Conservation (phyloP, 2,113 vertebrate species). For the Rhodinocichla rosea region DNA sequence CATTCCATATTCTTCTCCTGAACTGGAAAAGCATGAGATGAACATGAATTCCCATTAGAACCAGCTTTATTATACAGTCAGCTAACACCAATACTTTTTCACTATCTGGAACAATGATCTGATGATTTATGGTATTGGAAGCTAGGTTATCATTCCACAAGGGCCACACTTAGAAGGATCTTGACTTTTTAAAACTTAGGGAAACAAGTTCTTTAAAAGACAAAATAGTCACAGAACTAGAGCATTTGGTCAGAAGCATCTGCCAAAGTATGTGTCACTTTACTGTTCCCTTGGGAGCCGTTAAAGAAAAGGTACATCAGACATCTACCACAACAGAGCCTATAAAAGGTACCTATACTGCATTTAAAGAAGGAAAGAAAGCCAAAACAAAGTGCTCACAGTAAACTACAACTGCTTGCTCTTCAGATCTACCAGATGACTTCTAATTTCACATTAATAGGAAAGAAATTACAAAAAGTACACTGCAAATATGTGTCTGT, state of each 20-base stretch:
- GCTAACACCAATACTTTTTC: constrained; percentile 10
- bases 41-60: constrained; percentile 48
- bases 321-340: background rate
- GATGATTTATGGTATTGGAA: constrained; percentile 9
- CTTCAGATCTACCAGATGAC: background rate
- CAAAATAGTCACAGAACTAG: background rate
- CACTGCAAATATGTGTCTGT: background rate
- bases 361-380: background rate
- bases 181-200: background rate
- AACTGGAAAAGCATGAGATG: constrained; percentile 18
- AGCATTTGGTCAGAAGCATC: background rate
- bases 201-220: background rate
- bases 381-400: background rate
- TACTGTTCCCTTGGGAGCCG: background rate
- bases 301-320: background rate
- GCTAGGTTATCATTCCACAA: background rate
- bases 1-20: constrained; percentile 20
- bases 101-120: constrained; percentile 34
- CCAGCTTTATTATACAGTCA: constrained; percentile 25
- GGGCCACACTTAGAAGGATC: background rate
- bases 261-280: background rate
- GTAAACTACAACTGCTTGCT: background rate
- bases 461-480: background rate
- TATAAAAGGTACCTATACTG: background rate
- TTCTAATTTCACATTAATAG: background rate